Base-by-base conservation (phyloP, 1,140 invertebrate genomes). In the Dendroctonus valens region DNA sequence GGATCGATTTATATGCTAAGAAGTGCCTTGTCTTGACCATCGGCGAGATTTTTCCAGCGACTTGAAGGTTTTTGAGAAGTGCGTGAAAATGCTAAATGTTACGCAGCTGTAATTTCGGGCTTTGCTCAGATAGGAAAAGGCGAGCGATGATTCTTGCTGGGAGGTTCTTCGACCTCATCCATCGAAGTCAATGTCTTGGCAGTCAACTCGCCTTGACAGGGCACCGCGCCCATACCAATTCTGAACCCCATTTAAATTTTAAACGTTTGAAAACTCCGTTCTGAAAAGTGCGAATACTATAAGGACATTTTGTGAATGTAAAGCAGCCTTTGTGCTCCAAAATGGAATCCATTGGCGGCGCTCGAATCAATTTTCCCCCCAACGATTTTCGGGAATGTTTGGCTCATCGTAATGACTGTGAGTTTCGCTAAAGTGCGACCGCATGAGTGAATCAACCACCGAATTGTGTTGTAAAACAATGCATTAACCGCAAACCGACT, bases 261-360 rank as follows among this genome's bases (percentile, higher is more conserved):
- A 58, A 44, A 58, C 39, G 39, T 58, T 58, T 58, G 55, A 58
- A 15, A 58, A 58, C 40, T 54, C 40, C 12, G 42, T 42, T 58
- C 42, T 58, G 12, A 41, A n/a, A 58, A 58, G 55, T 14, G 46
- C 11, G 41, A 42, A 12, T 41, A 44, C n/a, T 41, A 14, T 58
- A 44, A 42, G 15, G 41, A 58, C 40, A 42, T 8, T 58, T 58
- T 58, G n/a, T 58, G 55, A 40, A 58, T 58, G 11, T 42, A 58
- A 58, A 26, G 12, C 26, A 42, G 39, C 14, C 42, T 11, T 58
- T 58, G 50, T 14, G 50, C n/a, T 14, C 50, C 26, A 26, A 26
- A n/a, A 52, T 26, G 50, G 6, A n/a, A n/a, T 7, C 11, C 14
- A 48, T n/a, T 11, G 11, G 46, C 14, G 14, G 14, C 46, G 14